These are phyloP conservation scores for Herpetotheres cachinnans DNA, from an alignment of 2,113 vertebrate genomes.

Conservation along the genomic window DNA sequence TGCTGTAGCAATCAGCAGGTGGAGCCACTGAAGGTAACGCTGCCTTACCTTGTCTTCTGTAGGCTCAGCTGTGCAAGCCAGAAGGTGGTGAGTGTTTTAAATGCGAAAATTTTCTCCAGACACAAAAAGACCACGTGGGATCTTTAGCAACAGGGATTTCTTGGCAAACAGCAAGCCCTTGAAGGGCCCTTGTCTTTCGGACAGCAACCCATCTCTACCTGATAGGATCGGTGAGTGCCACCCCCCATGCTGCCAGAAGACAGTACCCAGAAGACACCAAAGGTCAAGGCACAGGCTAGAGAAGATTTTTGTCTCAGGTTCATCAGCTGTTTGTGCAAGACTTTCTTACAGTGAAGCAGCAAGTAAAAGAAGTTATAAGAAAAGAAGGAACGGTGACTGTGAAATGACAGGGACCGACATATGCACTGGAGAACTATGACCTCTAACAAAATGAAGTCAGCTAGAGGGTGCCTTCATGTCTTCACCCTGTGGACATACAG, in stretches of 20 bases:
- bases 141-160: not conserved
- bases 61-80: not conserved
- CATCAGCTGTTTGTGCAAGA: not conserved
- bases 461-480: not conserved
- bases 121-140: rapidly evolving
- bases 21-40: not conserved
- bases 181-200: not conserved
- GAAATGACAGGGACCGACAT: not conserved
- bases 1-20: not conserved
- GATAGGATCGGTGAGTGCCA: not conserved
- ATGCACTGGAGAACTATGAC: not conserved
- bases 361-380: not conserved
- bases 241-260: not conserved
- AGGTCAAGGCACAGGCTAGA: not conserved
- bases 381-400: not conserved
- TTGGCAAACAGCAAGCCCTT: not conserved
- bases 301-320: not conserved
- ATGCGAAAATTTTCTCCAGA: not conserved
- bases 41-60: not conserved
- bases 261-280: not conserved
- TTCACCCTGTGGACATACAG: not conserved
- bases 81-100: not conserved
- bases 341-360: not conserved
- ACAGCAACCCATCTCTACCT: not conserved
- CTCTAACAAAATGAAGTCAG: not conserved